A percentile compares a stretch with the other conserved stretches of the same genome.
Conservation (phyloP, 2,888 invertebrate genomes). For the Melikaiella ostensackeni region DNA sequence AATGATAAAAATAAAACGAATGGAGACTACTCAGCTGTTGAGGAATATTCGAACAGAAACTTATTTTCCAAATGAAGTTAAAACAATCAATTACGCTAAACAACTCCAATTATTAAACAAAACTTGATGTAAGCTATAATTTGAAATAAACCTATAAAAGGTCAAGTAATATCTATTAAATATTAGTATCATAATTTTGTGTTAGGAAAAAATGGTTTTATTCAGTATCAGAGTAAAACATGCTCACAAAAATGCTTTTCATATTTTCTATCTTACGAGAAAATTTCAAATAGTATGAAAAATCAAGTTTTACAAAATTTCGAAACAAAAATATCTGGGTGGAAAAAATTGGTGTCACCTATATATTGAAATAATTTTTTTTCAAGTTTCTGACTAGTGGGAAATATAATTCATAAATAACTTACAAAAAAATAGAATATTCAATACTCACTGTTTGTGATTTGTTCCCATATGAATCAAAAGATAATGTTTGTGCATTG, state of each 20-base stretch:
- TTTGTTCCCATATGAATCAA: slow-evolving; percentile 78
- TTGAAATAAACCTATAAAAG: background rate
- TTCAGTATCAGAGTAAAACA: background rate
- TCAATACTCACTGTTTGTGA: slow-evolving; percentile 62
- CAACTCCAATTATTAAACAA: background rate
- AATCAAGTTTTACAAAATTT: background rate
- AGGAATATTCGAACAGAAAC: background rate
- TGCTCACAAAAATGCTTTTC: background rate
- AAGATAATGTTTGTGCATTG: slow-evolving; percentile 82
- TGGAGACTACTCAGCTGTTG: slow-evolving; percentile 4
- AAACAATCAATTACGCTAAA: background rate
- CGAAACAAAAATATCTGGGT: background rate
- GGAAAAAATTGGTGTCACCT: background rate
- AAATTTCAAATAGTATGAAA: too few species aligned
- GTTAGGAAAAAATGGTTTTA: slow-evolving; percentile 3
- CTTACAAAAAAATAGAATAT: background rate
- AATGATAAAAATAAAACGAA: background rate
- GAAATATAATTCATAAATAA: background rate
- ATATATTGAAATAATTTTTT: background rate
- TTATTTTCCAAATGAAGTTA: background rate
- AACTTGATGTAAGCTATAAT: background rate
- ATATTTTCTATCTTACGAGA: background rate
- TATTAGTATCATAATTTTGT: background rate
- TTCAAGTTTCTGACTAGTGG: background rate
- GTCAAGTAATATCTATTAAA: background rate